These are phyloP conservation scores for Cebuella pygmaea DNA, from an alignment of 2,797 vertebrate species.

Conservation along the genomic window DNA sequence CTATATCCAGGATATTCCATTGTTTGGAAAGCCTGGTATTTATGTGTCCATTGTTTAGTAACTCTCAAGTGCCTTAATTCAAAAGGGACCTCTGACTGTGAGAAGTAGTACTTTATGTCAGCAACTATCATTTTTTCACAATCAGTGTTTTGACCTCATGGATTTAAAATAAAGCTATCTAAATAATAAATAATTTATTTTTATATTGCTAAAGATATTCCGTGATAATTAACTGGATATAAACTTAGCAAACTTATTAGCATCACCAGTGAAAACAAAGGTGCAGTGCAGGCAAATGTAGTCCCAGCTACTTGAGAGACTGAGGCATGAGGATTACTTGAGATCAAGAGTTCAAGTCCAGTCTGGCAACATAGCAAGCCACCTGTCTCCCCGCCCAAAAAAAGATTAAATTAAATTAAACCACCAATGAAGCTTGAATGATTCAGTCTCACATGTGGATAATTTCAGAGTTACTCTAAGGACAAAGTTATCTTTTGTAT, in stretches of 20 bases:
- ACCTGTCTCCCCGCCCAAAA: neutral
- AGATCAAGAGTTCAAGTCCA: neutral
- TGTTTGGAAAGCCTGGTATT: neutral
- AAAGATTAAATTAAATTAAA: neutral
- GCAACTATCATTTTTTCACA: neutral
- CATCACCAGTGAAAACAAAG: neutral
- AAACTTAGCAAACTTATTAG: neutral
- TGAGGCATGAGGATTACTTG: neutral
- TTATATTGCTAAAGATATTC: conserved; percentile 5
- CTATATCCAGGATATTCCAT: neutral
- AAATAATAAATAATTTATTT: conserved; percentile 20
- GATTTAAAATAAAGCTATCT: conserved; percentile 13
- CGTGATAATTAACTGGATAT: neutral
- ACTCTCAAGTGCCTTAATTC: neutral
- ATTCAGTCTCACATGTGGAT: neutral
- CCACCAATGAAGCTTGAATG: neutral
- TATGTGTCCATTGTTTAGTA: neutral
- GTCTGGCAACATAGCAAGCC: neutral
- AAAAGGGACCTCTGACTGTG: neutral
- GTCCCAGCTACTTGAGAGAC: neutral
- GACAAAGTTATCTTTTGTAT: neutral
- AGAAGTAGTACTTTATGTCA: neutral
- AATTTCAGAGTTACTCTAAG: neutral
- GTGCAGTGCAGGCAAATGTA: neutral
- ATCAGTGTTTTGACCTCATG: neutral